Evolutionary conservation across 2,888 invertebrate genomes (phyloP).

Genomic region (Seira sanloemensis): DNA sequence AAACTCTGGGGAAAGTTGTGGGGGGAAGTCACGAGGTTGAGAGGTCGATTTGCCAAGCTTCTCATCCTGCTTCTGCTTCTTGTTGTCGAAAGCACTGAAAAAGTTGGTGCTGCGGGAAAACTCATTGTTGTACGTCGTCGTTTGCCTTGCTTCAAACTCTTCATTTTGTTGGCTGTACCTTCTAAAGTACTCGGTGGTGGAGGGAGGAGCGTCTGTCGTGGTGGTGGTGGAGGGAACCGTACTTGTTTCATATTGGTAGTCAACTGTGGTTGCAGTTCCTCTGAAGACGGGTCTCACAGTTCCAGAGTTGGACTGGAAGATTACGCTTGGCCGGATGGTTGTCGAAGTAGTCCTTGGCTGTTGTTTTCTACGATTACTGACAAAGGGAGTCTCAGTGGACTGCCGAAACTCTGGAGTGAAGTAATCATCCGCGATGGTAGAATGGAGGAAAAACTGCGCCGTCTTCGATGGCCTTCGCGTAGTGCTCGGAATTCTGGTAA

Average conservation of each 20-base stretch:
- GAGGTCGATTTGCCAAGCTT: conserved; percentile 18
- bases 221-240: conserved; percentile 6
- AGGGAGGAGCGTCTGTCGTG: conserved; percentile 14
- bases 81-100: conserved; percentile 1
- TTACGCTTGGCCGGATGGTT: conserved; percentile 35
- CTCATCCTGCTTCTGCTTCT: conserved; percentile 6
- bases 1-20: conserved; percentile 41
- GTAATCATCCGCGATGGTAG: conserved; percentile 51
- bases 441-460: conserved; percentile 63
- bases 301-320: conserved; percentile 44
- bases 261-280: conserved; percentile 28
- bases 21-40: conserved; percentile 32
- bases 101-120: conserved; percentile 39
- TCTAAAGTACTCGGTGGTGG: conserved; percentile 31
- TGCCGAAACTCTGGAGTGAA: conserved; percentile 57
- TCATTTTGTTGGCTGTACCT: conserved; percentile 32
- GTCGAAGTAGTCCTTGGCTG: conserved; percentile 6
- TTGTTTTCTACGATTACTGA: neutral
- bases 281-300: conserved; percentile 25
- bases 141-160: conserved; percentile 45
- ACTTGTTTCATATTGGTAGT: conserved; percentile 13
- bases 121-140: conserved; percentile 19
- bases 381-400: conserved; percentile 61
- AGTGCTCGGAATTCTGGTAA: conserved; percentile 62
- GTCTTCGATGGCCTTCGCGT: conserved; percentile 60